Evolutionary conservation across 2,888 invertebrate species (phyloP), one percentile per base, ranked within the genome.

Genomic region (Dasysyrphus albostriatus): DNA sequence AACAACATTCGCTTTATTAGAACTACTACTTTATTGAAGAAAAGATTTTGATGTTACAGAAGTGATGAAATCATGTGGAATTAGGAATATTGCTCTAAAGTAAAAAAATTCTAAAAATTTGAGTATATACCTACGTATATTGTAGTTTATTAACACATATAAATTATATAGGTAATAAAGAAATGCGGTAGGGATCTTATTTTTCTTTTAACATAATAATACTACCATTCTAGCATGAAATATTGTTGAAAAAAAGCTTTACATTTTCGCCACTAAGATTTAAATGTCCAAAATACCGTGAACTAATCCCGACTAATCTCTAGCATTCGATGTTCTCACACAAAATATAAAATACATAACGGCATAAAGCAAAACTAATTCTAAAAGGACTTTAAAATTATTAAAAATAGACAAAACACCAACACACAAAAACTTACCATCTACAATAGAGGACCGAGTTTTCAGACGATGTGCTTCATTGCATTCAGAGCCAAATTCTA

Each of bases 401-500:
- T 44, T 16, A 7, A 74, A n/a, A 65, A 37, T n/a, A 39, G 19
- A 54, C 24, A 39, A 32, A 32, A 63, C 29, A 44, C 32, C n/a
- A n/a, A 63, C 37, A 24, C 2, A 12, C 14, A 47, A 51, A 44
- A 63, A 89, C 90, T 89, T 89, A 91, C 91, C 89, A 87, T 82
- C 88, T 83, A 82, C 79, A 19, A 88, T 88, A 65, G 89, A 77
- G n/a, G 82, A 70, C 59, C 88, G 79, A 73, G 56, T 59, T 49
- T 79, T 91, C 87, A 91, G 91, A 88, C 93, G 90, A 82, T 92
- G 89, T 88, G 91, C 91, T 91, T 95, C 95, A 59, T 94, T 89
- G 91, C 95, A 95, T 91, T 95, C 95, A 5, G 95, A 94, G 59
- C 95, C 95, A 88, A 95, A 92, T 93, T 95, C 95, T 89, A 95